Evolutionary conservation across 2,113 vertebrate species (phyloP), one percentile per base, ranked within the genome.

Genomic region (Caloenas nicobarica): DNA sequence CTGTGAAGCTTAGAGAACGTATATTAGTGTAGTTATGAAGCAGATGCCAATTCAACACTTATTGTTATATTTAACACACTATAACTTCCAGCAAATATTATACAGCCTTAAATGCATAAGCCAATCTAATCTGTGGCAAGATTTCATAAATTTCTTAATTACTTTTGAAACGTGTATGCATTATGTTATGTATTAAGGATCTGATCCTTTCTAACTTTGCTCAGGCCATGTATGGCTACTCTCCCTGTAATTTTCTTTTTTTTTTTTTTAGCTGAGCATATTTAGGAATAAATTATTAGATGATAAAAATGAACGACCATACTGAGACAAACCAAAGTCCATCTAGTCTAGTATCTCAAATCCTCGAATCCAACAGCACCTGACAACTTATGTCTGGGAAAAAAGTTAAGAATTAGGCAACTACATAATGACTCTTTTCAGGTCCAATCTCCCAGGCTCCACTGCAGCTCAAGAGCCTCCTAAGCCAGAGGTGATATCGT

Each of bases 1-100:
- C 31, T 1, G 2, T 65, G 24, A 94, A 93, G 79, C 71, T 92
- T 61, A 29, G 66, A 92, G 78, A 96, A 77, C 33, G 56, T 26
- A 36, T 42, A 95, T 95, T 89, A 94, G 86, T 86, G 81, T 25
- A 88, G 91, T 91, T 95, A 89, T 62, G 83, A 96, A 95, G 68
- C 82, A 87, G 89, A 91, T 50, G 68, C 22, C 80, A 70, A 81
- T 66, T 92, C 90, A 93, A 88, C 17, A 66, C 71, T 91, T 81
- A 82, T 62, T 73, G 60, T 69, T 93, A 54, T 66, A 92, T 91
- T 96, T 89, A 95, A 76, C 66, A 90, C 71, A 88, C 36, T 86
- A 13, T 72, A 83, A 83, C 16, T 91, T 91, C 51, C 90, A 93
- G 58, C 83, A 91, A 90, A 94, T 56, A 80, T 78, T 85, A 31